Conservation (phyloP, 2,888 invertebrate species). For the Leptinotarsa haldemani region DNA sequence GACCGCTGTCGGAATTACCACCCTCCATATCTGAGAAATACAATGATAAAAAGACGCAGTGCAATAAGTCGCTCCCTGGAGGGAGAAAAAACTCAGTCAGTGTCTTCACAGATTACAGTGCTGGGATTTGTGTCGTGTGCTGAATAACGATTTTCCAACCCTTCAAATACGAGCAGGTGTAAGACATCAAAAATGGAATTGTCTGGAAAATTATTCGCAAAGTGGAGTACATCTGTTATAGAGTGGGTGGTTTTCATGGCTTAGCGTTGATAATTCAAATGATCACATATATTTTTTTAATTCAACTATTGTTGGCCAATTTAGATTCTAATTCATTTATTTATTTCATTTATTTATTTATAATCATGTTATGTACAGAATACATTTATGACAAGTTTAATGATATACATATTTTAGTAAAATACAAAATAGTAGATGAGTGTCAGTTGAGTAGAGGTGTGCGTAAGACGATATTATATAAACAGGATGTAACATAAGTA, state of each 20-base stretch:
- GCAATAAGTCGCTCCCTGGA: slow-evolving; percentile 16
- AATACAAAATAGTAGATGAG: no score
- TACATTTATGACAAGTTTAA: no score
- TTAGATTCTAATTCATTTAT: no score
- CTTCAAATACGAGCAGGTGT: slow-evolving; percentile 8
- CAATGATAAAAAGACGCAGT: slow-evolving; percentile 14
- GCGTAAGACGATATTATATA: no score
- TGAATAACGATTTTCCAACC: slow-evolving; percentile 29
- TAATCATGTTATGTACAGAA: no score
- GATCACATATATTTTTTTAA: no score
- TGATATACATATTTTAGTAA: no score
- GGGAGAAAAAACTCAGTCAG: slow-evolving; percentile 8
- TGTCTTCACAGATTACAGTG: slow-evolving; percentile 30
- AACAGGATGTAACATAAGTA: no score
- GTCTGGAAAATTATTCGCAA: slow-evolving; percentile 11
- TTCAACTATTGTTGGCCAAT: no score
- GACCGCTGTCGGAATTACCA: slow-evolving; percentile 7
- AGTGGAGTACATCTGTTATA: slow-evolving; percentile 4
- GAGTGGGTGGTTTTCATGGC: not conserved
- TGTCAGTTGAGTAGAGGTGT: no score
- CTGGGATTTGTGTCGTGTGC: slow-evolving; percentile 36
- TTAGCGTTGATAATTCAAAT: not conserved
- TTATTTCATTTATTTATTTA: no score
- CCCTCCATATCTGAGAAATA: slow-evolving; percentile 8
- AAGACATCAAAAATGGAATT: slow-evolving; percentile 18